Evolutionary conservation across 2,113 vertebrate species (phyloP).

Genomic region (Menura novaehollandiae): DNA sequence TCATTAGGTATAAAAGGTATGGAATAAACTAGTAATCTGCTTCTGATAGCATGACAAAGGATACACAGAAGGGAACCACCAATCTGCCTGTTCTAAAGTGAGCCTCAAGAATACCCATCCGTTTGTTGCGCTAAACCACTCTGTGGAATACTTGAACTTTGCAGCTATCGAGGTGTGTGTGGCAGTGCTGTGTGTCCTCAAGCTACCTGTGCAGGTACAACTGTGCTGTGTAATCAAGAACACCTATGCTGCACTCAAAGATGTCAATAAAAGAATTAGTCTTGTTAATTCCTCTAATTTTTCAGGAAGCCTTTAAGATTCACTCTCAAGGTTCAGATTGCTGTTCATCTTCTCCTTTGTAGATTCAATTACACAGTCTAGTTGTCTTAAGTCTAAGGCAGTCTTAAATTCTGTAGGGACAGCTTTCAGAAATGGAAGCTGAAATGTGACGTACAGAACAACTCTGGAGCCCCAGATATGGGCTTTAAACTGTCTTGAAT

Average conservation of each 20-base stretch:
- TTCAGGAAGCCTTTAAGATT: background rate
- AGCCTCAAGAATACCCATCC: background rate
- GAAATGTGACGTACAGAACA: background rate
- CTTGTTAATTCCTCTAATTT: background rate
- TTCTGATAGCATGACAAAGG: background rate
- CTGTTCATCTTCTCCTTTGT: background rate
- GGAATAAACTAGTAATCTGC: background rate
- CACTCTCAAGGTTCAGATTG: background rate
- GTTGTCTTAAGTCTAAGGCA: background rate
- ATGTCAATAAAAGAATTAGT: background rate
- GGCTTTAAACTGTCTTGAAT: background rate
- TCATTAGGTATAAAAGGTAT: background rate
- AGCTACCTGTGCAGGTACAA: background rate
- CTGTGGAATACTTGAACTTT: background rate
- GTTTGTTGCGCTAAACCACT: background rate
- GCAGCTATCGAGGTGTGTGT: fast-evolving
- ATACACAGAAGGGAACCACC: background rate
- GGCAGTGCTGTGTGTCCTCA: background rate
- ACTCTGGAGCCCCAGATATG: background rate
- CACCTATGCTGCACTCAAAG: background rate
- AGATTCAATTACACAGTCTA: background rate
- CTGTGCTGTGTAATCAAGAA: too few relatives aligned
- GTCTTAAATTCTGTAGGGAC: background rate
- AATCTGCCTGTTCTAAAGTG: background rate
- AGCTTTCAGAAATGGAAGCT: background rate